Percentiles rank a stretch among this genome's conserved stretches.
These are phyloP conservation scores for Aldabrachelys gigantea DNA, from an alignment of 2,113 vertebrate species.

Conservation along the genomic window DNA sequence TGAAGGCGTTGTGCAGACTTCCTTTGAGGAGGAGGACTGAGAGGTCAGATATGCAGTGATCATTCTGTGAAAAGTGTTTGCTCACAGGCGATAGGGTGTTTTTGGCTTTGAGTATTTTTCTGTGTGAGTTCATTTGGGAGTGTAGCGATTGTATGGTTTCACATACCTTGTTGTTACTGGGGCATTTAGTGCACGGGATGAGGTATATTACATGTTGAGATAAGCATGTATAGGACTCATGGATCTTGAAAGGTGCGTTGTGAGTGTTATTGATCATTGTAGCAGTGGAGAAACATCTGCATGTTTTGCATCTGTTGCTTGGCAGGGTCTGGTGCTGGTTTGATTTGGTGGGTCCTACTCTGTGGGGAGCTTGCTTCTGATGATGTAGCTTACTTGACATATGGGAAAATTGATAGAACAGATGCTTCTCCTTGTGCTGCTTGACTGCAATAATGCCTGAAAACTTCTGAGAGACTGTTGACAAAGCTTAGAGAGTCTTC, in stretches of 20 bases:
- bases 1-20: too few species aligned
- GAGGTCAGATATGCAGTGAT: too few species aligned
- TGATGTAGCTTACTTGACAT: conserved; percentile 36
- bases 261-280: background rate
- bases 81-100: background rate
- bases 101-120: background rate
- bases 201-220: background rate
- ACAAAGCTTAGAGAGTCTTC: conserved; percentile 9
- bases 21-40: too few species aligned
- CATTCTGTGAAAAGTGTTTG: too few species aligned
- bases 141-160: background rate
- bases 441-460: conserved; percentile 30
- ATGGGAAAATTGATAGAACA: conserved; percentile 44
- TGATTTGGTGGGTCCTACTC: background rate
- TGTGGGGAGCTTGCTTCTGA: background rate
- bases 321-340: background rate
- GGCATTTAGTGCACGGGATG: background rate
- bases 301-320: background rate
- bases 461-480: conserved; percentile 24
- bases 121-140: background rate
- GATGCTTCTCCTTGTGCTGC: conserved; percentile 51
- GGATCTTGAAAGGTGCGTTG: background rate
- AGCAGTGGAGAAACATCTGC: background rate
- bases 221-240: too few species aligned
- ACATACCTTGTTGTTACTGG: background rate